Conservation (phyloP, 1,140 invertebrate genomes). For the Zaprionus africanus region DNA sequence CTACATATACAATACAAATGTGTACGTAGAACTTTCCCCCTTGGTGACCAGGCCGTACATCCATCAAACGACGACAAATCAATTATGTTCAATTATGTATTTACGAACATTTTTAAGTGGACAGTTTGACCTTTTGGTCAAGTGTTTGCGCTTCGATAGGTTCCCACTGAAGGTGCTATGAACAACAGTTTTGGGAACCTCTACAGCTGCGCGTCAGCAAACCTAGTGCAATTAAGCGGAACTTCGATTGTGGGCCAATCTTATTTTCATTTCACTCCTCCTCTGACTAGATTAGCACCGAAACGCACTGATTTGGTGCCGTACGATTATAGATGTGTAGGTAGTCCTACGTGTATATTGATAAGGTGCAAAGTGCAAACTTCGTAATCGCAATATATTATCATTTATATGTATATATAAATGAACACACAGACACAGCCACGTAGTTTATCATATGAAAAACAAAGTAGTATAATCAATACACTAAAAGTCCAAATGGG, state of each 20-base stretch:
- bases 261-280: slow-evolving; percentile 32
- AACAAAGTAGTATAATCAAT: slow-evolving; percentile 23
- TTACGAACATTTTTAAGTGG: slow-evolving; percentile 33
- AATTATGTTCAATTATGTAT: slow-evolving; percentile 79
- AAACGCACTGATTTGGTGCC: slow-evolving; percentile 6
- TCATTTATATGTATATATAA: slow-evolving; percentile 24
- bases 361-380: slow-evolving; percentile 73
- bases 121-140: slow-evolving; percentile 48
- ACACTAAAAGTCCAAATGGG: slow-evolving; percentile 8
- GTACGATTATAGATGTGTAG: background rate
- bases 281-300: slow-evolving; percentile 58
- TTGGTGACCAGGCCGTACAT: slow-evolving; percentile 16
- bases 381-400: slow-evolving; percentile 52
- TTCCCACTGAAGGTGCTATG: slow-evolving; percentile 35
- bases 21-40: slow-evolving; percentile 28
- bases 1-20: background rate
- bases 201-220: slow-evolving; percentile 44
- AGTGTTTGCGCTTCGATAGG: slow-evolving; percentile 58
- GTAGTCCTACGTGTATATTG: background rate
- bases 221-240: slow-evolving; percentile 12
- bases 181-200: slow-evolving; percentile 39
- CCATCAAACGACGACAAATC: slow-evolving; percentile 58
- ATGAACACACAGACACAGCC: slow-evolving; percentile 11
- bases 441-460: slow-evolving; percentile 55
- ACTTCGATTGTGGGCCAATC: background rate